Evolutionary conservation across 2,888 invertebrate genomes (phyloP).

Genomic region (Melipona beecheii): DNA sequence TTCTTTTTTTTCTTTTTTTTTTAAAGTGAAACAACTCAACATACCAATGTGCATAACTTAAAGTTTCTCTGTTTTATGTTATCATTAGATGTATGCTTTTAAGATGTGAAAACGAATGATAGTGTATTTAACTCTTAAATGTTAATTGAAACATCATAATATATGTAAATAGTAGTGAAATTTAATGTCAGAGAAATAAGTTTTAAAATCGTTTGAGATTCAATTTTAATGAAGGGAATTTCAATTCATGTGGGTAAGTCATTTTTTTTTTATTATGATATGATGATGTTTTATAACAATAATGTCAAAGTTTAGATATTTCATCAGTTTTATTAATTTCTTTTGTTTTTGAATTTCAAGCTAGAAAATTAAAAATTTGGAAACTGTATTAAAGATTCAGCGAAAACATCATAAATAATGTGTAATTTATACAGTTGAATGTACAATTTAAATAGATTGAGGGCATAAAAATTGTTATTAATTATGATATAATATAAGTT

Average conservation of each 20-base stretch:
- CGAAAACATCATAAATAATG: background rate
- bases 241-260: slow-evolving; percentile 24
- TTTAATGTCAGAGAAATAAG: background rate
- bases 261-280: slow-evolving; percentile 9
- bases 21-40: background rate
- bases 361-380: background rate
- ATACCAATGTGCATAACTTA: background rate
- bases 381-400: background rate
- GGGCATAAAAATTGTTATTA: background rate
- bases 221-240: slow-evolving; percentile 11
- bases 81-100: slow-evolving; percentile 41
- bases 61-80: slow-evolving; percentile 2
- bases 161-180: slow-evolving; percentile 24
- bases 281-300: background rate
- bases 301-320: background rate
- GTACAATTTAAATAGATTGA: background rate
- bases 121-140: background rate
- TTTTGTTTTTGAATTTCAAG: background rate
- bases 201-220: slow-evolving; percentile 3
- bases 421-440: background rate
- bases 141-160: background rate
- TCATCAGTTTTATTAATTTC: background rate
- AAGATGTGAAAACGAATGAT: slow-evolving; percentile 57
- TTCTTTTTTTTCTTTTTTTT: background rate
- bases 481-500: background rate